Percentiles rank a stretch among this genome's conserved stretches.
These are phyloP conservation scores for Tamandua tetradactyla DNA, from an alignment of 2,797 vertebrate genomes.

Conservation along the genomic window DNA sequence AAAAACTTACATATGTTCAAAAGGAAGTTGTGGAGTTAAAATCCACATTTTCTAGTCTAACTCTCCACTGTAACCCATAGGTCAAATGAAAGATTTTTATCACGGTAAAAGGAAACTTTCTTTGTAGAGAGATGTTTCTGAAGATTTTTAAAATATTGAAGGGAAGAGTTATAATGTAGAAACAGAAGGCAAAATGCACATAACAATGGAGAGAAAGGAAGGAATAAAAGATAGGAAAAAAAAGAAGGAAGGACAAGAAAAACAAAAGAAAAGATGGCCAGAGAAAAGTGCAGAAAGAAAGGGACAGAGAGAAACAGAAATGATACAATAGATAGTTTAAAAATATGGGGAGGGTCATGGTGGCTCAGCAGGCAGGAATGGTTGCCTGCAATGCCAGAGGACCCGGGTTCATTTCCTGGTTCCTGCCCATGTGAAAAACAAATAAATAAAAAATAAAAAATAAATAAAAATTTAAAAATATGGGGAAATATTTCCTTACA, in stretches of 20 bases:
- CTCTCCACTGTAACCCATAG: not conserved
- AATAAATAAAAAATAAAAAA: too few species aligned
- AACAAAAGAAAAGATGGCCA: not conserved
- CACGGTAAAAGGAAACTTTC: not conserved
- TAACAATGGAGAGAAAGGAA: not conserved
- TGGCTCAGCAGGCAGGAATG: too few species aligned
- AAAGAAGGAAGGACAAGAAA: not conserved
- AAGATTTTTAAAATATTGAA: not conserved
- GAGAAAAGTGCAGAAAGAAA: not conserved
- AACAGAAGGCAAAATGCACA: not conserved
- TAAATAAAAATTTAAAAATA: too few species aligned
- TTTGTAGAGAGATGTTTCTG: not conserved
- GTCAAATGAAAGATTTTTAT: not conserved
- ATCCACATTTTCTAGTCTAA: not conserved
- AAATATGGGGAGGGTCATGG: too few species aligned
- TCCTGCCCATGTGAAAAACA: too few species aligned
- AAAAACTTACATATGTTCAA: not conserved
- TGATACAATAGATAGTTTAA: too few species aligned
- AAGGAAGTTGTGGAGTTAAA: not conserved
- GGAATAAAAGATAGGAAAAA: not conserved
- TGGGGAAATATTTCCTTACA: not conserved
- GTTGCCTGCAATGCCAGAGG: too few species aligned
- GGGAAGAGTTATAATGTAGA: not conserved
- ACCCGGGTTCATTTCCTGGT: too few species aligned
- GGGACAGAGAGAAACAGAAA: not conserved